A percentile compares a stretch with the other conserved stretches of the same genome.
These are phyloP conservation scores for Cichladusa arquata DNA, from an alignment of 2,113 vertebrate genomes.

Conservation along the genomic window DNA sequence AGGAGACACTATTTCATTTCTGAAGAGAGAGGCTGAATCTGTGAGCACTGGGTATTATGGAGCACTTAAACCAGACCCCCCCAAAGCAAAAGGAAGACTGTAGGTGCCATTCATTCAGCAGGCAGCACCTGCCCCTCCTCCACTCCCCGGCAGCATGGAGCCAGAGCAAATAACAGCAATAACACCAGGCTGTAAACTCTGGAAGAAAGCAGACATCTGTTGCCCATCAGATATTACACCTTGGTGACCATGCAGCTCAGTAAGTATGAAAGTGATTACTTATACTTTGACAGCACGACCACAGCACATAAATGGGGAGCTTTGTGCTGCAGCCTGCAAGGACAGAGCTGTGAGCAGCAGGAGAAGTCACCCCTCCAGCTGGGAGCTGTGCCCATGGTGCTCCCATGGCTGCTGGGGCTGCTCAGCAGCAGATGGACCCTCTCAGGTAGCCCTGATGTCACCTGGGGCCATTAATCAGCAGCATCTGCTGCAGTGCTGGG, in stretches of 20 bases:
- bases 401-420: neutral
- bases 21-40: neutral
- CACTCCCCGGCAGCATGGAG: neutral
- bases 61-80: neutral
- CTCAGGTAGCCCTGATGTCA: constrained; percentile 22
- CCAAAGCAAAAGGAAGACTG: neutral
- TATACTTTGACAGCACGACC: constrained; percentile 18
- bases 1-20: neutral
- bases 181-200: neutral
- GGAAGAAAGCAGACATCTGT: constrained; percentile 40
- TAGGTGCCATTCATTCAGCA: neutral
- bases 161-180: constrained; percentile 44
- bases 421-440: constrained; percentile 29
- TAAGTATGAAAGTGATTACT: constrained; percentile 58
- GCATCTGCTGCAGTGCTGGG: neutral
- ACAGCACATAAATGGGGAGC: neutral
- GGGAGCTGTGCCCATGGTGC: neutral
- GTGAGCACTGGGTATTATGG: neutral
- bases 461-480: neutral
- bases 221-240: constrained; percentile 61
- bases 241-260: constrained; percentile 48
- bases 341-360: neutral
- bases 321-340: neutral
- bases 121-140: neutral
- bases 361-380: neutral